Conservation (phyloP, 2,888 invertebrate genomes). For the Reticulitermes lucifugus region DNA sequence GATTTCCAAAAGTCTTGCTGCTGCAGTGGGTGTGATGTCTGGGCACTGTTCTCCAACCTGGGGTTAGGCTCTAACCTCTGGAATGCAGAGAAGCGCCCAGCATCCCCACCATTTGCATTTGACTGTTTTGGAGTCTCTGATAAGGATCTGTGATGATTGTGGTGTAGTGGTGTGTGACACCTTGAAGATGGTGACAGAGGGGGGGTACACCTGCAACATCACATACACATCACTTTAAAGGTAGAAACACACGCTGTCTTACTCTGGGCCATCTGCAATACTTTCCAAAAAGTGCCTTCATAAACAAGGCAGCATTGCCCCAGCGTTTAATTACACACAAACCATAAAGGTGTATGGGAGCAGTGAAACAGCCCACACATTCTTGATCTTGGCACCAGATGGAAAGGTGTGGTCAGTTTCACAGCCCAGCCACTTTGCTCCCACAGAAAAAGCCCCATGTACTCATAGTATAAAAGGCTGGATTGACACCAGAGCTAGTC, state of each 20-base stretch:
- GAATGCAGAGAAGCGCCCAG: conserved; percentile 30
- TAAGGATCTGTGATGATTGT: conserved; percentile 54
- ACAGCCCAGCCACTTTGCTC: too few species aligned
- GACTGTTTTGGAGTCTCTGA: conserved; percentile 49
- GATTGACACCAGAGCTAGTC: too few species aligned
- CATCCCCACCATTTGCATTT: conserved; percentile 40
- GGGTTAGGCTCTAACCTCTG: conserved; percentile 30
- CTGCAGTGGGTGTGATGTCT: conserved; percentile 33
- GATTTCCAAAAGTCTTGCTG: conserved; percentile 49
- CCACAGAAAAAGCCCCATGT: too few species aligned
- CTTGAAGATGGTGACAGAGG: conserved; percentile 57
- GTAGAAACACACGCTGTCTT: too few species aligned
- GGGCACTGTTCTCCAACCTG: conserved; percentile 18
- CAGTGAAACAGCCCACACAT: too few species aligned
- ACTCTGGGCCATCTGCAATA: background rate
- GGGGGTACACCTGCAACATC: conserved; percentile 54
- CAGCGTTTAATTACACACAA: too few species aligned
- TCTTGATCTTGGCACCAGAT: too few species aligned
- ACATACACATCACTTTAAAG: background rate
- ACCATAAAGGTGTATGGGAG: too few species aligned
- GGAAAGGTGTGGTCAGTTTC: too few species aligned
- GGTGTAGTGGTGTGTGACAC: conserved; percentile 57
- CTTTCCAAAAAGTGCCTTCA: background rate
- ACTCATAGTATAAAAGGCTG: too few species aligned
- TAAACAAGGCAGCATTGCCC: too few species aligned